phyloP scores from a whole-genome alignment of 1,140 invertebrate genomes.

The Grapholita molesta region DNA sequence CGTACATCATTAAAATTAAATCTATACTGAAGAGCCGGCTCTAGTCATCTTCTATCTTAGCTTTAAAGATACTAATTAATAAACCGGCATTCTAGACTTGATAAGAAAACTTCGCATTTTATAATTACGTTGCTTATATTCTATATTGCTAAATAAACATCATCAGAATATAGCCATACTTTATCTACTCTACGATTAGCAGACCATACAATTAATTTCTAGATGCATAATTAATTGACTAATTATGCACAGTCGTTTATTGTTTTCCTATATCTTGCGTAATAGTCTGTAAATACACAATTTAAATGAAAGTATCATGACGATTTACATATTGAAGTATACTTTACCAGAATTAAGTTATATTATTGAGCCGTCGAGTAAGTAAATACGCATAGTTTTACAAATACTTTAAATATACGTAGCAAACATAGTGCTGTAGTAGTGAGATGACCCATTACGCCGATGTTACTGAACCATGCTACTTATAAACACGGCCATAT shows the following conservation, averaged over 20 bases:
- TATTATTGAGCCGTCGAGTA: too few species aligned
- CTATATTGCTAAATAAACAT: not conserved
- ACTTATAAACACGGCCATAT: not conserved
- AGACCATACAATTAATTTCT: not conserved
- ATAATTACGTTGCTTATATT: not conserved
- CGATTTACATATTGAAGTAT: too few species aligned
- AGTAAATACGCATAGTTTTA: too few species aligned
- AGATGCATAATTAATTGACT: not conserved
- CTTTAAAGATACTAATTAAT: not conserved
- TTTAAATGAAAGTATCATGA: too few species aligned
- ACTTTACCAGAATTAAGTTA: too few species aligned
- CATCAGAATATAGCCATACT: not conserved
- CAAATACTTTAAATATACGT: not conserved
- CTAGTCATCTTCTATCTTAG: not conserved
- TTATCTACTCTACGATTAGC: not conserved
- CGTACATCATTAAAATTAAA: not conserved
- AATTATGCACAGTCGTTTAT: not conserved
- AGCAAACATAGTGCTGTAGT: not conserved
- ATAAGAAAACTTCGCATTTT: not conserved
- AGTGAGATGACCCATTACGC: not conserved
- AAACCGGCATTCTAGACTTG: not conserved
- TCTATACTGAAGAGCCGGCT: not conserved
- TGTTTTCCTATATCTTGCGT: slow-evolving; percentile 7
- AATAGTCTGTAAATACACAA: not conserved
- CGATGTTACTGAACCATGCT: slow-evolving; percentile 7